Evolutionary conservation across 2,113 vertebrate species (phyloP).

Genomic region (Gasterosteus aculeatus): DNA sequence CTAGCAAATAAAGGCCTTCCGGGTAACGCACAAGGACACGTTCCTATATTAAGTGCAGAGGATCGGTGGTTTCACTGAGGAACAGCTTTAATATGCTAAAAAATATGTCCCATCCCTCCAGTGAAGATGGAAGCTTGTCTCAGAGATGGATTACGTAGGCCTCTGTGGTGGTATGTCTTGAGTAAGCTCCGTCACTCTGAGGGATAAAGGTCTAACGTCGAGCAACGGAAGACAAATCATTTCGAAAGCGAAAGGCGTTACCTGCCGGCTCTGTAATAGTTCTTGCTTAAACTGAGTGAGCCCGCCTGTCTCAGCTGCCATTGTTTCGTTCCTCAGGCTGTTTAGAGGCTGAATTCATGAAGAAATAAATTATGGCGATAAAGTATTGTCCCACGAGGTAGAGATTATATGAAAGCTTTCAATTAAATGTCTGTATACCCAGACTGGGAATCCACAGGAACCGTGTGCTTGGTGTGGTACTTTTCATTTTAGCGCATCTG

Average conservation of each 20-base stretch:
- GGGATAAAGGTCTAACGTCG: slow-evolving; percentile 58
- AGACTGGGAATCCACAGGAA: slow-evolving; percentile 29
- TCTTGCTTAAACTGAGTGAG: slow-evolving; percentile 35
- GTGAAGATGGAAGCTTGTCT: slow-evolving; percentile 56
- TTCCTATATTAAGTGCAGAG: slow-evolving; percentile 52
- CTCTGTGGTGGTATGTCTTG: slow-evolving; percentile 52
- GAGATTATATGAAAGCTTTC: slow-evolving; percentile 30
- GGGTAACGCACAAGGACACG: slow-evolving; percentile 69
- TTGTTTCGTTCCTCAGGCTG: slow-evolving; percentile 23
- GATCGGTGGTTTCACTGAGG: slow-evolving; percentile 66
- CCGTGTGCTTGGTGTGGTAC: slow-evolving; percentile 20
- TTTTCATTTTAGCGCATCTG: slow-evolving; percentile 37
- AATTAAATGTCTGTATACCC: slow-evolving; percentile 27
- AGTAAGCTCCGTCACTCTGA: slow-evolving; percentile 64
- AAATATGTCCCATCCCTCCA: slow-evolving; percentile 57
- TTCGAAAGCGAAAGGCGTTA: slow-evolving; percentile 34
- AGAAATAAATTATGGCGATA: slow-evolving; percentile 14
- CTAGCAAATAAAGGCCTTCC: slow-evolving; percentile 61
- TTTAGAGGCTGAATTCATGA: slow-evolving; percentile 30
- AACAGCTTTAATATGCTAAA: slow-evolving; percentile 75
- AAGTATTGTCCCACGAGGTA: slow-evolving; percentile 25
- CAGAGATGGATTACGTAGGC: slow-evolving; percentile 55
- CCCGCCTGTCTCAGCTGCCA: slow-evolving; percentile 9
- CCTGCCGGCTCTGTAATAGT: slow-evolving; percentile 47
- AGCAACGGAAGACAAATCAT: slow-evolving; percentile 58